phyloP scores from a whole-genome alignment of 2,113 vertebrate genomes.

The Oriolus oriolus region DNA sequence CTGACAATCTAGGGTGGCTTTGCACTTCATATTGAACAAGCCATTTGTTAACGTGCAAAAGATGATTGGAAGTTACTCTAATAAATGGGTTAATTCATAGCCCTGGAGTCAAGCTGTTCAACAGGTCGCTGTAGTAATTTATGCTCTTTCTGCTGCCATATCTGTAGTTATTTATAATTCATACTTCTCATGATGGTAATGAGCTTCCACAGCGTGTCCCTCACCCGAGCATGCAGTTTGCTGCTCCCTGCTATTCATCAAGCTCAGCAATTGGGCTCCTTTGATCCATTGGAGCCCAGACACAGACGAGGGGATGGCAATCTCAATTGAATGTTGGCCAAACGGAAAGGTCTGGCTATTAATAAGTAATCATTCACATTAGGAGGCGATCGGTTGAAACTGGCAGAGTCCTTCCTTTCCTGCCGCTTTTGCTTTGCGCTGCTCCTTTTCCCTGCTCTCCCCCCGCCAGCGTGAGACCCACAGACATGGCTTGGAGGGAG shows the following conservation, averaged over 20 bases:
- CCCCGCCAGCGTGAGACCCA: neutral
- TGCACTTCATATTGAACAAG: neutral
- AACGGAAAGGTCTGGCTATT: fast-evolving
- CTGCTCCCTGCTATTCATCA: neutral
- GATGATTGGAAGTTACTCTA: neutral
- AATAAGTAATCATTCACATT: neutral
- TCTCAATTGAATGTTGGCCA: neutral
- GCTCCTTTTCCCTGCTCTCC: neutral
- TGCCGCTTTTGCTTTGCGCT: fast-evolving
- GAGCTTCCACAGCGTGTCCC: neutral
- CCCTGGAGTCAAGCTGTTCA: neutral
- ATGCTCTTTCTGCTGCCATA: neutral
- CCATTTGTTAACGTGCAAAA: neutral
- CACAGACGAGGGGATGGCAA: neutral
- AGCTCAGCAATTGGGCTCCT: neutral
- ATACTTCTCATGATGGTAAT: neutral
- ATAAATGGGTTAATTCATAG: neutral
- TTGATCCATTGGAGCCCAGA: neutral
- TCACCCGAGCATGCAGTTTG: fast-evolving
- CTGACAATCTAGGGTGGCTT: fast-evolving
- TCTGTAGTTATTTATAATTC: conserved; percentile 23
- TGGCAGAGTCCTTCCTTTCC: neutral
- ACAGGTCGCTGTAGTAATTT: neutral
- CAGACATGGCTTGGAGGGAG: fast-evolving
- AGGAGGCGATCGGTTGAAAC: neutral